These are phyloP conservation scores for Meloidogyne floridensis DNA, from an alignment of 1,140 invertebrate genomes.

Conservation along the genomic window DNA sequence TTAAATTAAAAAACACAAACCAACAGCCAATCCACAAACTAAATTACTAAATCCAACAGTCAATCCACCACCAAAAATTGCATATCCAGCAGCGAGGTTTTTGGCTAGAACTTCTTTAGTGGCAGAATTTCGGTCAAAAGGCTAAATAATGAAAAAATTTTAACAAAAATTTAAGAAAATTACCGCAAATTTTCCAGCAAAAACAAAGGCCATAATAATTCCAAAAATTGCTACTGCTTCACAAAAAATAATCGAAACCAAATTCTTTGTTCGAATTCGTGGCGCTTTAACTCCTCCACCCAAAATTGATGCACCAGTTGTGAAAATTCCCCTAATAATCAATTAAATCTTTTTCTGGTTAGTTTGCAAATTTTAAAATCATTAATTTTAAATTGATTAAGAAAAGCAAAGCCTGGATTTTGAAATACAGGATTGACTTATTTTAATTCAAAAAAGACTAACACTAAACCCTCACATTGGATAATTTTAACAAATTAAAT, in stretches of 20 bases:
- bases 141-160: constrained; percentile 15
- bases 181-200: constrained; percentile 80
- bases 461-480: not conserved
- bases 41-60: constrained; percentile 90
- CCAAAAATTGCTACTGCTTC: constrained; percentile 98
- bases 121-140: constrained; percentile 19
- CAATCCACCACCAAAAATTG: constrained; percentile 92
- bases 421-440: no score
- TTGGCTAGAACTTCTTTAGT: constrained; percentile 43
- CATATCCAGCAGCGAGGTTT: constrained; percentile 75
- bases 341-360: not conserved
- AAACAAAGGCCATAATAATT: constrained; percentile 94
- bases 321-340: constrained; percentile 42
- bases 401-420: no score
- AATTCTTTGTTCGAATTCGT: constrained; percentile 97
- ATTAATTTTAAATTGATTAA: no score
- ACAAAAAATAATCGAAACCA: constrained; percentile 98
- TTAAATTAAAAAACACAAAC: constrained; percentile 65
- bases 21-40: constrained; percentile 91
- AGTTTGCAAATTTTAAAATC: no score
- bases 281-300: constrained; percentile 97
- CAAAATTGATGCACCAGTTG: constrained; percentile 83
- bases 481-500: constrained; percentile 7
- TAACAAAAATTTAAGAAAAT: constrained; percentile 50
- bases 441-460: not conserved